These are phyloP conservation scores for Discoglossus pictus DNA, from an alignment of 2,797 vertebrate species.

Conservation along the genomic window DNA sequence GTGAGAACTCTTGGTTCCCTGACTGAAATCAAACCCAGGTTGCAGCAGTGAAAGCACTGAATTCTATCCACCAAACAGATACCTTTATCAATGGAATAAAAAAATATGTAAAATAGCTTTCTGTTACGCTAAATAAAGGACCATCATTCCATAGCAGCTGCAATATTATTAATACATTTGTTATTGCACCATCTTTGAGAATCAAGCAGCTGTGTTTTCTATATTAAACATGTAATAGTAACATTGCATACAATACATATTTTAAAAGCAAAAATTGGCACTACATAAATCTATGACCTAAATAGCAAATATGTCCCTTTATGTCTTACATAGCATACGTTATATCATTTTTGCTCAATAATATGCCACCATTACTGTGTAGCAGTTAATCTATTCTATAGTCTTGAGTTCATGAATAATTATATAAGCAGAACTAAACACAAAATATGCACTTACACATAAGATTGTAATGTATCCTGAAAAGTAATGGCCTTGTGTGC, in stretches of 20 bases:
- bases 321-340: constrained; percentile 4
- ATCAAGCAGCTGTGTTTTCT: neutral
- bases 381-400: constrained; percentile 23
- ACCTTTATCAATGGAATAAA: too few species aligned
- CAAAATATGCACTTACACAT: constrained; percentile 42
- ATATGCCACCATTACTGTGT: neutral
- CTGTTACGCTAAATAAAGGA: too few species aligned
- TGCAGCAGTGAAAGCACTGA: too few species aligned
- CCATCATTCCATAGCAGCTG: too few species aligned
- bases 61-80: too few species aligned
- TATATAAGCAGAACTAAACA: constrained; percentile 43
- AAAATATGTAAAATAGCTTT: too few species aligned
- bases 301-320: neutral
- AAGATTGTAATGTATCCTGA: constrained; percentile 37
- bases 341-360: constrained; percentile 5
- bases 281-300: constrained; percentile 13
- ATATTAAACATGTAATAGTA: constrained; percentile 7
- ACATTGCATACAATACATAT: constrained; percentile 7
- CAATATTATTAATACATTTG: too few species aligned
- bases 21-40: too few species aligned
- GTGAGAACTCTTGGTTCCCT: too few species aligned
- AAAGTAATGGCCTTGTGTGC: constrained; percentile 43
- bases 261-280: constrained; percentile 3
- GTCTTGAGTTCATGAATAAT: constrained; percentile 36
- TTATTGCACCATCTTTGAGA: too few species aligned